Evolutionary conservation across 2,888 invertebrate species (phyloP).

Genomic region (Malachius bipustulatus): DNA sequence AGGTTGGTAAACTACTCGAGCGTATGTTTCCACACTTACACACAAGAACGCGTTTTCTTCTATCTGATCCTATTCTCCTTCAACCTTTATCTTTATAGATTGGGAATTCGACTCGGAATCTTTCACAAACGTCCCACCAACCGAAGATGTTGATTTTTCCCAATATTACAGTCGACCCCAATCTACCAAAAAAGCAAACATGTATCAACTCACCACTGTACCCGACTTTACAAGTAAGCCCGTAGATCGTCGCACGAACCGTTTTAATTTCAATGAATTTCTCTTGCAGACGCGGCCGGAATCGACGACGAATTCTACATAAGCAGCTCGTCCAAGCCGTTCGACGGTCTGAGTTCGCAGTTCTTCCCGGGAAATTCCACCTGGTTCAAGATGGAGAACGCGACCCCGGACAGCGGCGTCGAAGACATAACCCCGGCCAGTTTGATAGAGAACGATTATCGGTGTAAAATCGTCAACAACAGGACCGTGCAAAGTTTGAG

Average conservation of each 20-base stretch:
- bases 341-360: conserved; percentile 54
- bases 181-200: conserved; percentile 21
- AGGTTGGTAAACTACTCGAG: too few relatives aligned
- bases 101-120: conserved; percentile 36
- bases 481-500: conserved; percentile 27
- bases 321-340: conserved; percentile 60
- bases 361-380: conserved; percentile 54
- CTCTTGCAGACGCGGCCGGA: background rate
- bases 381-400: conserved; percentile 35
- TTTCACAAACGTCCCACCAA: conserved; percentile 21
- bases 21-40: too few relatives aligned
- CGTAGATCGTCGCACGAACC: background rate
- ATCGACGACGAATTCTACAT: conserved; percentile 57
- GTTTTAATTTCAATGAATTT: conserved; percentile 12
- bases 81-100: too few relatives aligned
- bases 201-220: conserved; percentile 27
- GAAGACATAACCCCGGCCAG: conserved; percentile 47
- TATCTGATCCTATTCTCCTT: too few relatives aligned
- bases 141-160: conserved; percentile 13
- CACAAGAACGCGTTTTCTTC: too few relatives aligned
- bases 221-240: conserved; percentile 25
- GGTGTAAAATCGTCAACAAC: conserved; percentile 7
- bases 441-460: conserved; percentile 21
- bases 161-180: conserved; percentile 4
- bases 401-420: conserved; percentile 50